phyloP scores from a whole-genome alignment of 2,113 vertebrate species.

The Eretmochelys imbricata region DNA sequence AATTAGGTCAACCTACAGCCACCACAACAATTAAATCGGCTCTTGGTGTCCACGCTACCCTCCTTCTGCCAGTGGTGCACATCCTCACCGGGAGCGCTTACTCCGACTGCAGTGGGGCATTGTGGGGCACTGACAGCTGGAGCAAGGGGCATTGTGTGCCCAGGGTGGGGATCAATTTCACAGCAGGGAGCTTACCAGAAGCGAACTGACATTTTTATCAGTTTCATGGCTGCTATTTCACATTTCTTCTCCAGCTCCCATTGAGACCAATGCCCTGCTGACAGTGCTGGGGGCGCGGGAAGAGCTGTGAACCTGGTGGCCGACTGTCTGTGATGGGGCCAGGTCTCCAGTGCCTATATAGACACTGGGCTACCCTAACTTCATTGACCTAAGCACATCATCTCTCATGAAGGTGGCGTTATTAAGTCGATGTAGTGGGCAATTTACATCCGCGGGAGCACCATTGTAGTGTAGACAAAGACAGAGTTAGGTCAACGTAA shows the following conservation, averaged over 20 bases:
- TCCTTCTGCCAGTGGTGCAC: neutral
- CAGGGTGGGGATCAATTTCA: neutral
- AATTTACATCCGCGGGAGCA: neutral
- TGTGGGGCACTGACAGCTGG: neutral
- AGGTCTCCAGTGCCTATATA: neutral
- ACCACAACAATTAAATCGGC: neutral
- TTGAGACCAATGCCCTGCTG: neutral
- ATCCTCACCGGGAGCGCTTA: neutral
- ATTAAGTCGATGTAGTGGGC: neutral
- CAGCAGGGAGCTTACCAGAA: neutral
- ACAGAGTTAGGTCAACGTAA: neutral
- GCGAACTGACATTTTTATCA: neutral
- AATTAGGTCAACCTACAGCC: neutral
- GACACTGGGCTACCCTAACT: neutral
- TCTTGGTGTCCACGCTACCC: neutral
- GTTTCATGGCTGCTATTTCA: neutral
- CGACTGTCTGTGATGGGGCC: neutral
- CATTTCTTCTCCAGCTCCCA: neutral
- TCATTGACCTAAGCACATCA: neutral
- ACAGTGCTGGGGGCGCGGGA: neutral
- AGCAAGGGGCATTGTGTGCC: neutral
- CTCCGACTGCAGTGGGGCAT: neutral
- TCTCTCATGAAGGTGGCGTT: neutral
- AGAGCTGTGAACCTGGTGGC: neutral
- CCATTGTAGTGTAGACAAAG: neutral